A percentile compares a stretch with the other conserved stretches of the same genome.
These are phyloP conservation scores for Colletes collaris DNA, from an alignment of 2,888 invertebrate genomes.

Conservation along the genomic window DNA sequence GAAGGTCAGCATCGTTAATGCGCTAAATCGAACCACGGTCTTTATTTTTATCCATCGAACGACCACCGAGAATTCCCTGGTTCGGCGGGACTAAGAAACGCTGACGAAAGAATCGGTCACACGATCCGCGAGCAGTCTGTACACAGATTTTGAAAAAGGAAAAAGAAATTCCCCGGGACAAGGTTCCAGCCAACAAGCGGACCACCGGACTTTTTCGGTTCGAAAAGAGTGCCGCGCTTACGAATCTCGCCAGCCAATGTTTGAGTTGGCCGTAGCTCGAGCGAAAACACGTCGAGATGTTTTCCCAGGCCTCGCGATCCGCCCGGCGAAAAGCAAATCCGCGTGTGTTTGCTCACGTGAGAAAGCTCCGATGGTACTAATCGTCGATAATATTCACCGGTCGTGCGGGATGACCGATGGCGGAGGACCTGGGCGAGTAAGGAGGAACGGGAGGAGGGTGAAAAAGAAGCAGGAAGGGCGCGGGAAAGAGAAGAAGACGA, in stretches of 20 bases:
- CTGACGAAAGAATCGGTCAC: no score
- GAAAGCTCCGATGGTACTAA: slow-evolving; percentile 56
- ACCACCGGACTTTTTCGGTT: no score
- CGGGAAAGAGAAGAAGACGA: background rate
- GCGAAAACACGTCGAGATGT: slow-evolving; percentile 58
- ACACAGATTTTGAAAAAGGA: background rate
- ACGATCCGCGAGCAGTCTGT: no score
- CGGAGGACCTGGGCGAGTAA: background rate
- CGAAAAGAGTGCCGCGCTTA: background rate
- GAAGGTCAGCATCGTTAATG: no score
- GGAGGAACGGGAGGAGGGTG: background rate
- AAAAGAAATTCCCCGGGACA: background rate
- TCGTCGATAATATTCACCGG: slow-evolving; percentile 54
- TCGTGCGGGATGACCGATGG: slow-evolving; percentile 5
- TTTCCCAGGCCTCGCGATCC: slow-evolving; percentile 53
- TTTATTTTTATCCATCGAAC: no score
- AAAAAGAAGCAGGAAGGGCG: background rate
- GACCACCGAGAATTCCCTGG: no score
- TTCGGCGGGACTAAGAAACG: no score
- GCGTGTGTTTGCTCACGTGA: slow-evolving; percentile 66
- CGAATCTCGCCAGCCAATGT: slow-evolving; percentile 39
- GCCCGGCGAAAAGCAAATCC: slow-evolving; percentile 57
- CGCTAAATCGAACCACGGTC: no score
- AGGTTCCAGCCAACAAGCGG: slow-evolving; percentile 5
- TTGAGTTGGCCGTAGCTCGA: slow-evolving; percentile 52